Conservation (phyloP, 2,797 vertebrate genomes). For the Telmatherina bonti region DNA sequence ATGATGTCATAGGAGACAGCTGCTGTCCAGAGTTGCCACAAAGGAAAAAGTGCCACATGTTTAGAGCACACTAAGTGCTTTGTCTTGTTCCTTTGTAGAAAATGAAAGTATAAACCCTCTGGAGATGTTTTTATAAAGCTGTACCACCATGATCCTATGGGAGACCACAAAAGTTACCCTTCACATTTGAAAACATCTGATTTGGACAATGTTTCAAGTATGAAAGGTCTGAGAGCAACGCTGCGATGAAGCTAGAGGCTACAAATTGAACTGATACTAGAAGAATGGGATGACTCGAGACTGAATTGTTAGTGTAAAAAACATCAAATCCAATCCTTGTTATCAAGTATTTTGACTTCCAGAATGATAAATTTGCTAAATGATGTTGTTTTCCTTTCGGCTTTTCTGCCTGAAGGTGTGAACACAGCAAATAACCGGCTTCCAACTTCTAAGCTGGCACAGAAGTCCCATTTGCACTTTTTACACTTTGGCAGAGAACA, state of each 20-base stretch:
- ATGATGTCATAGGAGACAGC: conserved; percentile 69
- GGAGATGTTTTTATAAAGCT: conserved; percentile 40
- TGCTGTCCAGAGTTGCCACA: conserved; percentile 52
- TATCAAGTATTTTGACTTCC: not conserved
- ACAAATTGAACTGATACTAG: conserved; percentile 25
- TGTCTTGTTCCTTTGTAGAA: conserved; percentile 56
- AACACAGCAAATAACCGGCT: no score
- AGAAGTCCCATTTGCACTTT: no score
- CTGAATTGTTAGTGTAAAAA: not conserved
- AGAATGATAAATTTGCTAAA: not conserved
- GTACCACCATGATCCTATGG: conserved; percentile 39
- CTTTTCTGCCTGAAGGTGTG: no score
- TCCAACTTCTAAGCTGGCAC: no score
- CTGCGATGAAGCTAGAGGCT: conserved; percentile 6
- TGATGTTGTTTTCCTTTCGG: no score
- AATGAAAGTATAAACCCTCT: conserved; percentile 23
- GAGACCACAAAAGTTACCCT: conserved; percentile 18
- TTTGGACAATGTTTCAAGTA: conserved; percentile 7
- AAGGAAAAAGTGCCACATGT: conserved; percentile 49
- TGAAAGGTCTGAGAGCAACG: not conserved
- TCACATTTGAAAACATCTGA: not conserved
- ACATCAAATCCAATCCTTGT: not conserved
- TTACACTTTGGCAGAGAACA: no score
- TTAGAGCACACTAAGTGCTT: conserved; percentile 56
- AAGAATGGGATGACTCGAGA: conserved; percentile 6